A percentile compares a stretch with the other conserved stretches of the same genome.
Conservation (phyloP, 2,797 vertebrate species). For the Myotis daubentonii region DNA sequence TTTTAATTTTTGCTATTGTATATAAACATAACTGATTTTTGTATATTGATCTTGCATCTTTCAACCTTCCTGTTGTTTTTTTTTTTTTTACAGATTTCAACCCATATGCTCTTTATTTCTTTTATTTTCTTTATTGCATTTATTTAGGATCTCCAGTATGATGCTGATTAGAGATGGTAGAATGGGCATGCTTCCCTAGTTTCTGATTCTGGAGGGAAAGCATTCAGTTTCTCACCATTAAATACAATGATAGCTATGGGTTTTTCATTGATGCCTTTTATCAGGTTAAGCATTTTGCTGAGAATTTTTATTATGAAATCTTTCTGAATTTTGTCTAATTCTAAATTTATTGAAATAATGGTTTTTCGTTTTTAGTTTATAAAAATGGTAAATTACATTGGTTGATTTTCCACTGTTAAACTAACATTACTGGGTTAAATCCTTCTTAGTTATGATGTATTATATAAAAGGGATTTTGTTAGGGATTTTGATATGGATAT, state of each 20-base stretch:
- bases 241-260: neutral
- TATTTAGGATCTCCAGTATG: neutral
- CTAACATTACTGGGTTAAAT: constrained; percentile 50
- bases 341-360: neutral
- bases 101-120: neutral
- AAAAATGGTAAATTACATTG: constrained; percentile 28
- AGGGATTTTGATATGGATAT: constrained; percentile 19
- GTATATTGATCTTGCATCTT: neutral
- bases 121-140: neutral
- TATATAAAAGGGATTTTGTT: constrained; percentile 49
- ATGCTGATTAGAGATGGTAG: neutral
- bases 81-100: neutral
- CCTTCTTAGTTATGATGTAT: constrained; percentile 34
- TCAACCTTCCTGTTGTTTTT: neutral
- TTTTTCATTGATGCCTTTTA: neutral
- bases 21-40: constrained; percentile 26
- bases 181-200: neutral
- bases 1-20: neutral
- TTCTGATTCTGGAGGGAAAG: neutral
- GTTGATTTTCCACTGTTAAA: constrained; percentile 3
- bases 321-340: constrained; percentile 9
- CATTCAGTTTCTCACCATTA: neutral
- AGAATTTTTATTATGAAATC: neutral
- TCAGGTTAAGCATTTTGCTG: neutral
- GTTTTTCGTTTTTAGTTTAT: constrained; percentile 7